A percentile compares a stretch with the other conserved stretches of the same genome.
phyloP scores from a whole-genome alignment of 1,140 invertebrate genomes.

The Elysia chlorotica region DNA sequence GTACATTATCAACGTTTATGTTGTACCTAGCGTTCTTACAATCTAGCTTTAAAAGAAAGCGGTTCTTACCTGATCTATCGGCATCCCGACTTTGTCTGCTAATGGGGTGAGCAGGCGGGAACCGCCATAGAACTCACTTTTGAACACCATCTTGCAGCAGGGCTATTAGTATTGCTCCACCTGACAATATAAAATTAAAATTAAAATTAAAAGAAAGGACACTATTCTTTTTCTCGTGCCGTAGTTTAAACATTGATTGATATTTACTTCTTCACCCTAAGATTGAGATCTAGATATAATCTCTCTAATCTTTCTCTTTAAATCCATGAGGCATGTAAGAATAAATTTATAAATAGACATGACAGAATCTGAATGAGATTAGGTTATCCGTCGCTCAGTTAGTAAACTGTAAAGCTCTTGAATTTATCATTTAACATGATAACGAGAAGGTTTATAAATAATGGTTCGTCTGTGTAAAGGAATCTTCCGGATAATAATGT shows the following conservation, averaged over 20 bases:
- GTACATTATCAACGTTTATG: not conserved
- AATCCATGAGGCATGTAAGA: not conserved
- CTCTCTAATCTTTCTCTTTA: not conserved
- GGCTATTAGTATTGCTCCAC: not conserved
- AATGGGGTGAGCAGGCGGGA: not conserved
- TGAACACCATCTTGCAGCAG: not conserved
- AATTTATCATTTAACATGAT: too few species aligned
- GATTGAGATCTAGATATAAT: not conserved
- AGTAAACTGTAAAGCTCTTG: too few species aligned
- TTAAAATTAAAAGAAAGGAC: too few species aligned
- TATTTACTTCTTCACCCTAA: not conserved
- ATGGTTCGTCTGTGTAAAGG: too few species aligned
- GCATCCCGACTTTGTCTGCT: not conserved
- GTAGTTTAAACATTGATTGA: not conserved
- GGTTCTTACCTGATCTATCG: slow-evolving; percentile 4
- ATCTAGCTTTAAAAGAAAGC: not conserved
- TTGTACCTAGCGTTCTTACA: not conserved
- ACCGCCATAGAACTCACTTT: slow-evolving; percentile 1
- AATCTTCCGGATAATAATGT: too few species aligned
- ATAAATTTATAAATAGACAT: not conserved
- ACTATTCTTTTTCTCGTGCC: too few species aligned
- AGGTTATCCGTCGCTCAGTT: too few species aligned
- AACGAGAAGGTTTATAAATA: too few species aligned
- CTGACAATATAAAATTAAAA: not conserved
- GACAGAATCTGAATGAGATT: too few species aligned